These are phyloP conservation scores for Podiceps cristatus DNA, from an alignment of 2,113 vertebrate genomes.

Conservation along the genomic window DNA sequence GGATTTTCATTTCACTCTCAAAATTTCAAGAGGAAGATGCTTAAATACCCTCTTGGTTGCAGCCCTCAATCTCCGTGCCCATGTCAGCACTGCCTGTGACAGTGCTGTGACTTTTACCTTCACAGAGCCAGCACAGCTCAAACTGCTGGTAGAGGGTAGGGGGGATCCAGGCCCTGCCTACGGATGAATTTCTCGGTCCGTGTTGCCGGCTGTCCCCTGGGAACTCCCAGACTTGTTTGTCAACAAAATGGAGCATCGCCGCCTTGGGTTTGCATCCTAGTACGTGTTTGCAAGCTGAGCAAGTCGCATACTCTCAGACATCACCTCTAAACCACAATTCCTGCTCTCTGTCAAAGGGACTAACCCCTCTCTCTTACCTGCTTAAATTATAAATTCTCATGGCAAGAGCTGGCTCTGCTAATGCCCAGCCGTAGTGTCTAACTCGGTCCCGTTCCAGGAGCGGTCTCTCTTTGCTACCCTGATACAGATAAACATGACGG, in stretches of 20 bases:
- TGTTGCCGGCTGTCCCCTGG: not conserved
- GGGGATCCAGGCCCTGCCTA: not conserved
- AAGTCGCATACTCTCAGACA: not conserved
- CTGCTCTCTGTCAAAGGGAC: not conserved
- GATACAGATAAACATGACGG: not conserved
- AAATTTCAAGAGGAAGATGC: not conserved
- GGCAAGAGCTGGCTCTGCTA: not conserved
- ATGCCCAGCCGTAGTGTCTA: too few species aligned
- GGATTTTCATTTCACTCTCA: not conserved
- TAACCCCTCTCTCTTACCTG: not conserved
- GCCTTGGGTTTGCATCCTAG: not conserved
- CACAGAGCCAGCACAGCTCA: not conserved
- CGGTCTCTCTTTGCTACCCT: not conserved
- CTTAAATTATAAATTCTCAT: not conserved
- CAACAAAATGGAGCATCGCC: not conserved
- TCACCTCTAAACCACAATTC: not conserved
- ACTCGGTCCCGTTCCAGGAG: not conserved
- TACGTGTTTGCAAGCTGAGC: not conserved
- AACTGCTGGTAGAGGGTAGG: not conserved
- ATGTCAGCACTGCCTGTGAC: not conserved
- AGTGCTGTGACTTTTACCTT: not conserved
- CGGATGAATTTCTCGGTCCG: accelerated
- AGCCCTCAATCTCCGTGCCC: not conserved
- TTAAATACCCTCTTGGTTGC: not conserved
- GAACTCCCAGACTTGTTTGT: not conserved